phyloP scores from a whole-genome alignment of 2,113 vertebrate species.

The Lonchura striata region DNA sequence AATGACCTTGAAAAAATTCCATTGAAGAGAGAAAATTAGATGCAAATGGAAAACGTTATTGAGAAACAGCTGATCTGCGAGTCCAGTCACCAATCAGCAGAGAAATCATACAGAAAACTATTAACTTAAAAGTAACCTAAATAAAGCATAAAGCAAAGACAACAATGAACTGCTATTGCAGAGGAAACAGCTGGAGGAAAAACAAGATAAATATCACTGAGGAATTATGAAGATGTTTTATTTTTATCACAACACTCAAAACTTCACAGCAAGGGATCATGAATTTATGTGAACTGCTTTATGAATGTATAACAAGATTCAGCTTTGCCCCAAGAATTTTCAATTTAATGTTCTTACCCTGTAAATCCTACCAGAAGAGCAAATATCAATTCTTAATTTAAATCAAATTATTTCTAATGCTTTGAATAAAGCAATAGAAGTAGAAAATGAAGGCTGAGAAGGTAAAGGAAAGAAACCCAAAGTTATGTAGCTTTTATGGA shows the following conservation, averaged over 20 bases:
- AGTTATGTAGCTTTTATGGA: background rate
- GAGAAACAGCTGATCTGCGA: background rate
- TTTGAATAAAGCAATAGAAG: background rate
- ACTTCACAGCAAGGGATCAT: constrained; percentile 18
- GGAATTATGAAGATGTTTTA: constrained; percentile 13
- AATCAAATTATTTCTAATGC: constrained; percentile 33
- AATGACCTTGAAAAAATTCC: constrained; percentile 40
- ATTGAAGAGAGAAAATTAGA: background rate
- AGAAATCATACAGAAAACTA: background rate
- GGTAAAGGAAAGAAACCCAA: background rate
- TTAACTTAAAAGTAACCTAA: constrained; percentile 9
- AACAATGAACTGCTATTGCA: background rate
- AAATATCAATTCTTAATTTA: constrained; percentile 28
- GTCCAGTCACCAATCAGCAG: background rate
- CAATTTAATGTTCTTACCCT: constrained; percentile 2
- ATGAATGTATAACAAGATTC: constrained; percentile 15
- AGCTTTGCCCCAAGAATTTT: constrained; percentile 26
- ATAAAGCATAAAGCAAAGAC: background rate
- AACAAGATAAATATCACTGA: background rate
- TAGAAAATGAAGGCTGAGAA: background rate
- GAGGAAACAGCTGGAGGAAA: background rate
- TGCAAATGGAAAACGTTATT: background rate
- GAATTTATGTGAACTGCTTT: constrained; percentile 25
- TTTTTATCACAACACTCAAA: constrained; percentile 20
- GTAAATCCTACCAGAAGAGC: constrained; percentile 32